Evolutionary conservation across 2,888 invertebrate species (phyloP), one percentile per base, ranked within the genome.

Genomic region (Gymnocheta viridis): DNA sequence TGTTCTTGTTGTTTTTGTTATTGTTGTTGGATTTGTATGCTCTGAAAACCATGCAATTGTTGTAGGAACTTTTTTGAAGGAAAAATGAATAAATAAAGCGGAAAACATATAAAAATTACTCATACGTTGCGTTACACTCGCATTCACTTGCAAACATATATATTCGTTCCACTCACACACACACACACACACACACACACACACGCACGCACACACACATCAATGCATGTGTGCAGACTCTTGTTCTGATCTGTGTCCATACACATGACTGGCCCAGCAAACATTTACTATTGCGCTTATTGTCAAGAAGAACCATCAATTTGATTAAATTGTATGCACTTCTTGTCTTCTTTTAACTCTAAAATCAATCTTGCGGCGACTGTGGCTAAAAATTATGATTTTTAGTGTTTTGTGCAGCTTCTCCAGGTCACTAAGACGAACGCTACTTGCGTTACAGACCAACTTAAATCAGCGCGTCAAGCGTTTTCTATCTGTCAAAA

Each of bases 91-190:
- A 27, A 27, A 27, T 38, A 51, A 47, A 58, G 27, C 22, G 9
- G 4, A 29, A 70, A 19, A 41, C 27, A 54, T 22, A 54, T 24
- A 47, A 51, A 56, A 64, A 70, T 54, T 64, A 69, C 73, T 82
- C 73, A 49, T 73, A 73, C 82, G 73, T 69, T 22, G 35, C 17
- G 77, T 29, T 58, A 58, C 64, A 76, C 56, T 27, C 51, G 38
- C 73, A 51, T 12, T 17, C 66, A 22, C n/a, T 60, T 32, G 49
- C n/a, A n/a, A n/a, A n/a, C n/a, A n/a, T n/a, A n/a, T n/a, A n/a
- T 22, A 69, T 27, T 58, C 22, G 24, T 12, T 38, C n/a, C 41
- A 19, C n/a, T 12, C 12, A 19, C 17, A 12, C 22, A 19, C 44
- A 29, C 27, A 56, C 41, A 6, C 54, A 38, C 7, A 44, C 17